These are phyloP conservation scores for Eulemur macaco DNA, from an alignment of 2,113 vertebrate species.

Conservation along the genomic window DNA sequence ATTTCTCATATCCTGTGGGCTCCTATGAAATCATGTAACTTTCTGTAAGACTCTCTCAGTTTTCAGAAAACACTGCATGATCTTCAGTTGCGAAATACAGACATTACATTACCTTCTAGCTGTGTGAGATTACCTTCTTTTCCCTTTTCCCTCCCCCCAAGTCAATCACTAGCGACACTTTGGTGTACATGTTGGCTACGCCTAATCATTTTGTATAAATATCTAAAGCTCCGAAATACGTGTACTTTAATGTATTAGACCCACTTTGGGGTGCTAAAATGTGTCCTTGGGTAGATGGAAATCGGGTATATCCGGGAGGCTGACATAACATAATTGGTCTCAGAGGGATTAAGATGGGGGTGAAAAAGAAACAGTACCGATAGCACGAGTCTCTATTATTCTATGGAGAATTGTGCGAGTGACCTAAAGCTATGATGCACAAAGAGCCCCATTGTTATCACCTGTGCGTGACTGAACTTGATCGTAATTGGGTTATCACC, in stretches of 20 bases:
- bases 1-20: constrained; percentile 3
- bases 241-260: constrained; percentile 29
- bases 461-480: neutral
- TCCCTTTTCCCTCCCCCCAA: neutral
- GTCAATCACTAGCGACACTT: neutral
- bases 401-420: constrained; percentile 11
- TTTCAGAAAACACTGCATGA: neutral
- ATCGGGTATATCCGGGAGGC: constrained; percentile 46
- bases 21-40: neutral
- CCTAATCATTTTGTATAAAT: constrained; percentile 43
- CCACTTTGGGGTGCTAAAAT: constrained; percentile 56
- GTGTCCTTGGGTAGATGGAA: constrained; percentile 51
- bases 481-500: constrained; percentile 14
- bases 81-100: neutral
- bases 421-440: constrained; percentile 39
- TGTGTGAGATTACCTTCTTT: neutral
- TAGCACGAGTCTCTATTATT: constrained; percentile 22
- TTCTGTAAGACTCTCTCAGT: constrained; percentile 14
- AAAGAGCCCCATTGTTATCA: constrained; percentile 19
- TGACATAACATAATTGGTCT: constrained; percentile 61
- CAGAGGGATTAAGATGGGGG: constrained; percentile 60
- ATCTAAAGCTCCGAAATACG: constrained; percentile 17
- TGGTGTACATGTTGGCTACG: neutral
- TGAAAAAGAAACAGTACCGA: constrained; percentile 17
- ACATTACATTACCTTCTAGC: neutral